Base-by-base conservation (phyloP, 2,797 vertebrate species). In the Sebastes matsubarae region DNA sequence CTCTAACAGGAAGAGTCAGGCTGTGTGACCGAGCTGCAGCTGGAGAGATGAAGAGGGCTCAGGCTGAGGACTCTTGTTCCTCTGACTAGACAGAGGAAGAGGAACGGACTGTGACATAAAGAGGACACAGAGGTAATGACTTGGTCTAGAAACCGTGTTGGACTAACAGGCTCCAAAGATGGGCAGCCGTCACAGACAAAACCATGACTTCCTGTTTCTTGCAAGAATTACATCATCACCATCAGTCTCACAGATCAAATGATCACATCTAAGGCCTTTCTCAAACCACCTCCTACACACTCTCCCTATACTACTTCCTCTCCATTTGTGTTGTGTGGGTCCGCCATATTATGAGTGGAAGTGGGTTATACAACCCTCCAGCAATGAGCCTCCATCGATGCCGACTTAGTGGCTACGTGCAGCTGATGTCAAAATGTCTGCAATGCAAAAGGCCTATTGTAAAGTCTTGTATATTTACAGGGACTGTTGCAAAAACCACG, bases 81-180 rank as follows among this genome's bases (percentile, higher is more conserved):
- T 52, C 50, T 52, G 50, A 52, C 1, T n/a, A 52, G 20, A 52
- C 20, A 2, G 20, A 52, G 8, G 18, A 52, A 52, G 50, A 52
- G 20, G 50, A 25, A 38, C 11, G 34, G 55, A 46, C 42, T 32
- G 68, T 38, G 32, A 52, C 46, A 68, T 42, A 18, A 63, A 64
- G 46, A 73, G 36, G 65, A 79, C 50, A 25, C 11, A 13, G 66
- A 71, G 34, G 10, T 58, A 71, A 75, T n/a, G 75, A 77, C 66
- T 60, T 24, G 61, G 55, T 61, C 42, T 3, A 36, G 74, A 75
- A 71, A 64, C 22, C 30, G 5, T 25, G 55, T 9, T 42, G 71
- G 67, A 72, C 32, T 38, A 72, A 63, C 46, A 1, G 60, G 32
- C 61, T 75, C 66, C 42, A 55, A 18, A 16, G 61, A 75, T 20